Conservation (phyloP, 2,113 vertebrate species). For the Psittacula cyanocephala region DNA sequence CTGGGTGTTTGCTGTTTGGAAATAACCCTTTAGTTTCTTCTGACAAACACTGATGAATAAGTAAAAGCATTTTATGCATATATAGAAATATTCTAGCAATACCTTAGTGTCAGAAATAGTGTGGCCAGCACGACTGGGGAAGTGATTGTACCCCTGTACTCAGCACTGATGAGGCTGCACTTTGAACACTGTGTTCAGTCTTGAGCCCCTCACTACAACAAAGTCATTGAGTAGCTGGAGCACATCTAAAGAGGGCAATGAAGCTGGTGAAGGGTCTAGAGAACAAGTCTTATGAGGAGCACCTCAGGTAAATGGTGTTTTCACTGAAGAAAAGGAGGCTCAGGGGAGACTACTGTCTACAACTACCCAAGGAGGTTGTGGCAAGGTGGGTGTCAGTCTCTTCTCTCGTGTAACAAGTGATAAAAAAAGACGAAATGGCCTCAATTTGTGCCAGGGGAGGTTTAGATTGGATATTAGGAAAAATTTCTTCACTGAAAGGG, state of each 20-base stretch:
- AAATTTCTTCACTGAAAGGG: background rate
- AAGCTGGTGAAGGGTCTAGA: background rate
- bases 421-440: background rate
- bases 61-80: background rate
- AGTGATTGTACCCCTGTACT: background rate
- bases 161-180: fast-evolving
- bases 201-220: background rate
- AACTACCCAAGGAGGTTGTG: background rate
- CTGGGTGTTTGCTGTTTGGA: background rate
- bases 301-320: background rate
- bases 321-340: background rate
- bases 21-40: background rate
- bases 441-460: background rate
- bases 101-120: background rate
- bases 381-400: fast-evolving
- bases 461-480: background rate
- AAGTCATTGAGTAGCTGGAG: background rate
- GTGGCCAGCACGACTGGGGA: background rate
- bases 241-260: fast-evolving
- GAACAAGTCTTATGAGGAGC: background rate
- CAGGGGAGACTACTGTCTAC: background rate
- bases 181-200: background rate
- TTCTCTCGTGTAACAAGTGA: background rate
- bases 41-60: background rate
- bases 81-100: background rate